These are phyloP conservation scores for Dinothrombium tinctorium DNA, from an alignment of 1,140 invertebrate species.

Conservation along the genomic window DNA sequence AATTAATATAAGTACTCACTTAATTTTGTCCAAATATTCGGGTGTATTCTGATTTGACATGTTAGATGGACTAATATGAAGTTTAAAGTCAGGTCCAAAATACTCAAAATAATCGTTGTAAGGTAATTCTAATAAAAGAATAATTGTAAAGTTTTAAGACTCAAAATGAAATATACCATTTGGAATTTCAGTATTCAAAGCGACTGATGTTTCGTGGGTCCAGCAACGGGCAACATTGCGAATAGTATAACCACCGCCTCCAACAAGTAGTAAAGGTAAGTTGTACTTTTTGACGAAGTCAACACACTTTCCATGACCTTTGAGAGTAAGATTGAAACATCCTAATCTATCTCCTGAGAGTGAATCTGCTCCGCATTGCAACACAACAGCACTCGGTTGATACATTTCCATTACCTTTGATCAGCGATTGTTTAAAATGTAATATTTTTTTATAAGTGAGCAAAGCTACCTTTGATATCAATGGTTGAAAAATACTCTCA, in stretches of 20 bases:
- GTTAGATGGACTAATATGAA: constrained; percentile 98
- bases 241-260: constrained; percentile 93
- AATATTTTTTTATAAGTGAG: no score
- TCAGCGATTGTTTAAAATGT: no score
- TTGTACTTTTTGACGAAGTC: constrained; percentile 93
- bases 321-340: constrained; percentile 91
- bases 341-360: constrained; percentile 89
- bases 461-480: constrained; percentile 11
- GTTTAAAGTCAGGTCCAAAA: constrained; percentile 95
- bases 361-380: constrained; percentile 97
- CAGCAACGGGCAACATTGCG: constrained; percentile 94
- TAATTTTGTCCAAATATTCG: constrained; percentile 96
- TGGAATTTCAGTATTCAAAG: constrained; percentile 78
- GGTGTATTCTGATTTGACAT: constrained; percentile 98
- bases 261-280: constrained; percentile 80
- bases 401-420: no score
- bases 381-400: constrained; percentile 75
- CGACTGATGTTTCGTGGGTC: constrained; percentile 95
- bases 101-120: constrained; percentile 99
- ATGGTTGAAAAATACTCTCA: constrained; percentile 75
- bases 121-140: constrained; percentile 47
- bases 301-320: constrained; percentile 93
- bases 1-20: constrained; percentile 31
- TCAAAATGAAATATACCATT: constrained; percentile 33
- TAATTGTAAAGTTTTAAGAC: constrained; percentile 3